These are phyloP conservation scores for Sander vitreus DNA, from an alignment of 2,113 vertebrate genomes.

Conservation along the genomic window DNA sequence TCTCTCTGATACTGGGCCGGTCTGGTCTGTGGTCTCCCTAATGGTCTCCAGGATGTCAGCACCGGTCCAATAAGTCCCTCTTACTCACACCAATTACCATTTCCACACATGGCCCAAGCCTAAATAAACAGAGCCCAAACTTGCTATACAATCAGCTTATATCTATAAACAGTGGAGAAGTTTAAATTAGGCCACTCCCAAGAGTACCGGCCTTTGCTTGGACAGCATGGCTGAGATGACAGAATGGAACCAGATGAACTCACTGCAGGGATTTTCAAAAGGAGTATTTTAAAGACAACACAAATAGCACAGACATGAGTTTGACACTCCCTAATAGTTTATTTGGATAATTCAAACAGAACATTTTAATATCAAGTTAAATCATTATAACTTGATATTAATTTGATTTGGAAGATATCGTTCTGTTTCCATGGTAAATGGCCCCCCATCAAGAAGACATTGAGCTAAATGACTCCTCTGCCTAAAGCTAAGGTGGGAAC, in stretches of 20 bases:
- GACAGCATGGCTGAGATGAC: slow-evolving; percentile 67
- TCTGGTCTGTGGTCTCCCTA: slow-evolving; percentile 61
- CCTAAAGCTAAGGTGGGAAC: slow-evolving; percentile 7
- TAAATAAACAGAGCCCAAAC: slow-evolving; percentile 77
- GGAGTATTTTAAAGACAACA: slow-evolving; percentile 45
- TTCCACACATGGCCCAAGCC: slow-evolving; percentile 63
- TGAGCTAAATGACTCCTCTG: neutral
- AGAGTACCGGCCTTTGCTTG: slow-evolving; percentile 54
- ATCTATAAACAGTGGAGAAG: slow-evolving; percentile 74
- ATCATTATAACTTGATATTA: neutral
- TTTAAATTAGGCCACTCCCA: slow-evolving; percentile 69
- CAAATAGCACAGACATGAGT: slow-evolving; percentile 27
- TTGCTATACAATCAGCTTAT: slow-evolving; percentile 72
- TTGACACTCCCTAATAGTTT: neutral
- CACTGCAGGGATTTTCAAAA: slow-evolving; percentile 62
- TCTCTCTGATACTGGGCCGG: slow-evolving; percentile 40
- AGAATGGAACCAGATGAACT: slow-evolving; percentile 75
- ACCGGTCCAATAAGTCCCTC: slow-evolving; percentile 55
- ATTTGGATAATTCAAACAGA: neutral
- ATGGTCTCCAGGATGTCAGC: slow-evolving; percentile 72
- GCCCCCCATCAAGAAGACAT: neutral
- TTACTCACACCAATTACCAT: slow-evolving; percentile 75
- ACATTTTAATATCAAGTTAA: neutral
- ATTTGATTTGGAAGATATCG: neutral
- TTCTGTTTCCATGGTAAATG: neutral